These are phyloP conservation scores for Hippopotamus amphibius DNA, from an alignment of 2,113 vertebrate species.

Conservation along the genomic window DNA sequence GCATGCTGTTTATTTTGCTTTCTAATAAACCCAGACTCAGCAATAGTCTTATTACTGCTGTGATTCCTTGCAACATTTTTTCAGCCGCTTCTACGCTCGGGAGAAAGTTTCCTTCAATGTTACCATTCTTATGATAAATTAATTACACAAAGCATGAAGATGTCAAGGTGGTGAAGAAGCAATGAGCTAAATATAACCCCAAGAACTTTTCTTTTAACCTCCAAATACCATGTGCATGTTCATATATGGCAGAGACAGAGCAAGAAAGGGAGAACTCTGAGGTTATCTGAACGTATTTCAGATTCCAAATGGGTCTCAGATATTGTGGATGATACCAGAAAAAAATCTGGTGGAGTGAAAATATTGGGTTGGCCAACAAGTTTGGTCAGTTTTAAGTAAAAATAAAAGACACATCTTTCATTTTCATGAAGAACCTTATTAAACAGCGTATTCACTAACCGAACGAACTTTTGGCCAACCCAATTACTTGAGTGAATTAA, in stretches of 20 bases:
- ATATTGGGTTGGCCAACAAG: too few species aligned
- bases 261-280: neutral
- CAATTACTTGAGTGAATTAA: neutral
- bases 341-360: constrained; percentile 13
- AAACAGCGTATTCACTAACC: too few species aligned
- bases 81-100: constrained; percentile 8
- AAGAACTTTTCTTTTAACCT: constrained; percentile 1
- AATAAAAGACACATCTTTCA: too few species aligned
- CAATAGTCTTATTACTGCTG: constrained; percentile 73
- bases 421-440: too few species aligned
- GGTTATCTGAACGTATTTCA: constrained; percentile 7
- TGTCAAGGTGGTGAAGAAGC: constrained; percentile 52
- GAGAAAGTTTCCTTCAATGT: constrained; percentile 61
- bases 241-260: neutral
- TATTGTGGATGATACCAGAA: neutral
- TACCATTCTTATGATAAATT: constrained; percentile 52
- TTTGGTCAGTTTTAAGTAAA: too few species aligned
- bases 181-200: constrained; percentile 47
- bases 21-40: constrained; percentile 83
- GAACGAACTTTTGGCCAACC: too few species aligned
- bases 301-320: constrained; percentile 33
- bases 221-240: neutral
- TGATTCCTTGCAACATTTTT: constrained; percentile 68
- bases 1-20: constrained; percentile 82
- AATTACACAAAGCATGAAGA: constrained; percentile 59